A percentile compares a stretch with the other conserved stretches of the same genome.
Conservation (phyloP, 2,888 invertebrate species). For the Thecophora atra region DNA sequence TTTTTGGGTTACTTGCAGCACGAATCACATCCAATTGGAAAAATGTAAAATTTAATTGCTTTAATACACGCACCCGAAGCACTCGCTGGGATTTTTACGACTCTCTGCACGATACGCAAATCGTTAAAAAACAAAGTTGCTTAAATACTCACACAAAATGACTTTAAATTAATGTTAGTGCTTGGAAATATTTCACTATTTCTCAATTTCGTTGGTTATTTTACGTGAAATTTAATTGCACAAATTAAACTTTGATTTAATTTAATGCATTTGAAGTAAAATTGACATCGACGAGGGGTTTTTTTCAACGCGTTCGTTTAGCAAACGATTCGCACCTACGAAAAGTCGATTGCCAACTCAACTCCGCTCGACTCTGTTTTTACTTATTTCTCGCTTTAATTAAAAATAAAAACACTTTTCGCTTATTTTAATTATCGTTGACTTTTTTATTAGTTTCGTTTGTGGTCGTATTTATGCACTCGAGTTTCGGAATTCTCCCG, state of each 20-base stretch:
- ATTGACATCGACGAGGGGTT: neutral
- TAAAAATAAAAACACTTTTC: neutral
- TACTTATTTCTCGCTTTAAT: neutral
- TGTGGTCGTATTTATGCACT: neutral
- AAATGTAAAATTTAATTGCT: constrained; percentile 47
- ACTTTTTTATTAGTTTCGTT: neutral
- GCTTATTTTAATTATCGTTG: neutral
- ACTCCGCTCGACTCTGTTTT: neutral
- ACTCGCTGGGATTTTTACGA: no score
- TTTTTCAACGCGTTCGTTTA: neutral
- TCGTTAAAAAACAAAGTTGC: neutral
- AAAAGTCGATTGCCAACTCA: constrained; percentile 14
- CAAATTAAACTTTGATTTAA: no score
- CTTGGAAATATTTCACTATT: no score
- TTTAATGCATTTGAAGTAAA: neutral
- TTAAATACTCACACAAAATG: constrained; percentile 25
- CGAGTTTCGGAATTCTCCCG: neutral
- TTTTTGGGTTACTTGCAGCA: neutral
- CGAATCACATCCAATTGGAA: constrained; percentile 7
- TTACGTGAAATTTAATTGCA: neutral
- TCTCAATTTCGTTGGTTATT: neutral
- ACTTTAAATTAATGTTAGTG: neutral
- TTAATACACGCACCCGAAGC: constrained; percentile 47
- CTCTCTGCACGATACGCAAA: constrained; percentile 11
- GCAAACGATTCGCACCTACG: constrained; percentile 26